Conservation (phyloP, 2,113 vertebrate species). For the Dipodomys merriami region DNA sequence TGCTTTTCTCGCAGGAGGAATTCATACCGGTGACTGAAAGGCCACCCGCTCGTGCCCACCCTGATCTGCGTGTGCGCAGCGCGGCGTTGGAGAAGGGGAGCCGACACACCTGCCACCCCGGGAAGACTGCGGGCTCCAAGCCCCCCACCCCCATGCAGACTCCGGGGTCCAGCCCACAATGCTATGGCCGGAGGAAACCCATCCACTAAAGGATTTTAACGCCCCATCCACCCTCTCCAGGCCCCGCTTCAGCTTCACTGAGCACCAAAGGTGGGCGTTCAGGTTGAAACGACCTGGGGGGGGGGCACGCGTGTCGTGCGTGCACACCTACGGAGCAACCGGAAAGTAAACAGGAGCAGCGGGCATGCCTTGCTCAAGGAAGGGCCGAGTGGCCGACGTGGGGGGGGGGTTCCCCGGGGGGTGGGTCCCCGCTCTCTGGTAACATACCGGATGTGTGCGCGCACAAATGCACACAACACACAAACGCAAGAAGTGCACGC, state of each 20-base stretch:
- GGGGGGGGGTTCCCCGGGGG: not conserved
- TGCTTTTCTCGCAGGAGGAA: not conserved
- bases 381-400: not conserved
- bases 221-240: not conserved
- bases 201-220: not conserved
- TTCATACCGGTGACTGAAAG: not conserved
- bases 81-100: not conserved
- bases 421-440: not conserved
- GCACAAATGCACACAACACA: too few relatives aligned
- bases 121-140: not conserved
- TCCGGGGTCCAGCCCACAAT: not conserved
- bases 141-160: too few relatives aligned
- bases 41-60: not conserved
- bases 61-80: too few relatives aligned
- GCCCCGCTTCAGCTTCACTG: not conserved
- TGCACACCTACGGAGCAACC: not conserved
- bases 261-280: not conserved
- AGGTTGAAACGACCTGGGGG: not conserved
- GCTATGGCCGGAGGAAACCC: not conserved
- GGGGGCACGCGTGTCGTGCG: not conserved
- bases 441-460: too few relatives aligned
- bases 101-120: not conserved
- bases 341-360: not conserved
- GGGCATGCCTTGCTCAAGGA: not conserved
- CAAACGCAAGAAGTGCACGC: not conserved